Percentiles rank a stretch among this genome's conserved stretches.
Evolutionary conservation across 2,797 vertebrate genomes (phyloP).

Genomic region (Brachyalestes nurse): DNA sequence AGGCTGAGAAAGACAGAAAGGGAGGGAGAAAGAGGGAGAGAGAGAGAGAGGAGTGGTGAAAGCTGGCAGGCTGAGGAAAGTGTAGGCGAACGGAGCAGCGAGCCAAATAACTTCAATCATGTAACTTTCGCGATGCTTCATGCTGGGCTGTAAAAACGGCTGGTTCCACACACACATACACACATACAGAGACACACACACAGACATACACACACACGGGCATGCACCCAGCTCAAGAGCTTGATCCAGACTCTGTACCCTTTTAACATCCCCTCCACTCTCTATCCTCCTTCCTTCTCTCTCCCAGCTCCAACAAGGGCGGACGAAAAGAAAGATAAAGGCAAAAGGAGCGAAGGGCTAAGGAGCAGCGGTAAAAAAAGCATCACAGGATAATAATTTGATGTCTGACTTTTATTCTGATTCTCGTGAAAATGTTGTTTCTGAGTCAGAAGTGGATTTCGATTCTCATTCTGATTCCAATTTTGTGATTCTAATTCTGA

Average conservation of each 20-base stretch:
- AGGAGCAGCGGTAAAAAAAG: neutral
- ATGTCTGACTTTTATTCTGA: too few relatives aligned
- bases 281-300: neutral
- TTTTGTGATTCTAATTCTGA: too few relatives aligned
- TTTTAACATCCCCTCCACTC: neutral
- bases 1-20: conserved; percentile 31
- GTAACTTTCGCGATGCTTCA: conserved; percentile 67
- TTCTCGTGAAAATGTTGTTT: too few relatives aligned
- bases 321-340: conserved; percentile 43
- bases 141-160: conserved; percentile 20
- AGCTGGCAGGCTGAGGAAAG: conserved; percentile 10
- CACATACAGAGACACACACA: conserved; percentile 21
- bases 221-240: neutral
- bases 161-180: conserved; percentile 14
- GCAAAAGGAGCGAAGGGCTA: conserved; percentile 13
- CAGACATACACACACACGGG: conserved; percentile 7
- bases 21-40: conserved; percentile 6
- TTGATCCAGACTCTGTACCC: neutral
- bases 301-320: neutral
- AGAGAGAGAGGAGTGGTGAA: conserved; percentile 15
- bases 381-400: too few relatives aligned
- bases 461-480: too few relatives aligned
- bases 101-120: conserved; percentile 62
- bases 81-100: conserved; percentile 54
- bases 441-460: too few relatives aligned